Evolutionary conservation across 2,113 vertebrate genomes (phyloP), one percentile per base, ranked within the genome.

Genomic region (Brevimyrus niger): DNA sequence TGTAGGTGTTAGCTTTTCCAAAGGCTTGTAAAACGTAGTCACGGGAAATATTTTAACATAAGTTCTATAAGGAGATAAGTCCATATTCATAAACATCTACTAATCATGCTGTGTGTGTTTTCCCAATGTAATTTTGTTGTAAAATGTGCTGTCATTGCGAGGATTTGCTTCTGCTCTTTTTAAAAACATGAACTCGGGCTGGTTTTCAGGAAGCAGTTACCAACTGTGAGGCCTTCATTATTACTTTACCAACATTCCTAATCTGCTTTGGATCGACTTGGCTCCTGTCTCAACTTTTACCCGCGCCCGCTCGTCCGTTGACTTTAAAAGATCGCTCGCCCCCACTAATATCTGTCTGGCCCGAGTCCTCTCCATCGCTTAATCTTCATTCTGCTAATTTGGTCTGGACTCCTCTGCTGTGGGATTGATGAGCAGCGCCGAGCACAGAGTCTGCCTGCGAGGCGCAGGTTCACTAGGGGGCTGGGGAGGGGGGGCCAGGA

Each of bases 301-400:
- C 88, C 92, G 90, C 92, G 93, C 91, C 21, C 21, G 92, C 92
- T 92, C 92, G 90, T 91, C 92, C 90, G 91, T 90, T 90, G 93
- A 92, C 90, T 90, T 92, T 93, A 93, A 94, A 93, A 93, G 91
- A 93, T 93, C 93, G 92, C 94, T 93, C 92, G 93, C 94, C 94
- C 94, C 93, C 93, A 91, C 93, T 94, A 95, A 95, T 95, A 94
- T 95, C 93, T 93, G 80, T 90, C 92, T 94, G 89, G 90, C 87
- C 90, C 58, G 93, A 93, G 94, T 93, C 94, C 92, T 92, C 89
- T 92, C 94, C 93, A 94, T 94, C 92, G 94, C 95, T 95, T 95
- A 95, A 95, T 96, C 94, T 95, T 95, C 95, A 95, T 96, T 96
- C 94, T 92, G 93, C 92, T 95, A 94, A 95, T 95, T 96, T 95